Evolutionary conservation across 23 tunicate species (phyloP).

Genomic region (Halocynthia aurantium): DNA sequence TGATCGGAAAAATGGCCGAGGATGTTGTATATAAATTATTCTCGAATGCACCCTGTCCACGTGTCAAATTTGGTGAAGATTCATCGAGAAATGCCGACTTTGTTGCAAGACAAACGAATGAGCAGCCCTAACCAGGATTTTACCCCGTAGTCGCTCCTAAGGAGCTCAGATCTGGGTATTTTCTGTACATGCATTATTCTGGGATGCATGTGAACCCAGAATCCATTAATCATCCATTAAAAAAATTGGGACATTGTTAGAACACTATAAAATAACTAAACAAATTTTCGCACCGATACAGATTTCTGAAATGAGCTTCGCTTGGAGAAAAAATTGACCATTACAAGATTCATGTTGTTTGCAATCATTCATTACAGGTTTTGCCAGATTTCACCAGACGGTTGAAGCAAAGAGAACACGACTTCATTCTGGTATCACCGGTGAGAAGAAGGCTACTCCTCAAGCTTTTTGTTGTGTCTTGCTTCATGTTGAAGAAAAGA

Average conservation of each 20-base stretch:
- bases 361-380: conserved; percentile 15
- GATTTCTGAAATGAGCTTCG: background rate
- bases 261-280: no score
- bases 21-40: no score
- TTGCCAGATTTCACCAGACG: conserved; percentile 68
- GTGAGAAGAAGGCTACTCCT: conserved; percentile 54
- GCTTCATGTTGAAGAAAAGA: conserved; percentile 50
- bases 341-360: background rate
- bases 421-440: conserved; percentile 59
- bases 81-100: no score
- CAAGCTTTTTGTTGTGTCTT: conserved; percentile 77
- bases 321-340: background rate
- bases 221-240: background rate
- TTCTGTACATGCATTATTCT: no score
- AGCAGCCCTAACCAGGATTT: no score
- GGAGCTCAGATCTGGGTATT: no score
- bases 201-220: background rate
- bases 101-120: no score
- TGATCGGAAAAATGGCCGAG: no score
- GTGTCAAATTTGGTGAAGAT: no score
- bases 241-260: no score
- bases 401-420: conserved; percentile 76
- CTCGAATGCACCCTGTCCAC: no score
- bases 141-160: no score
- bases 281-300: background rate